Evolutionary conservation across 2,797 vertebrate species (phyloP).

Genomic region (Dermochelys coriacea): DNA sequence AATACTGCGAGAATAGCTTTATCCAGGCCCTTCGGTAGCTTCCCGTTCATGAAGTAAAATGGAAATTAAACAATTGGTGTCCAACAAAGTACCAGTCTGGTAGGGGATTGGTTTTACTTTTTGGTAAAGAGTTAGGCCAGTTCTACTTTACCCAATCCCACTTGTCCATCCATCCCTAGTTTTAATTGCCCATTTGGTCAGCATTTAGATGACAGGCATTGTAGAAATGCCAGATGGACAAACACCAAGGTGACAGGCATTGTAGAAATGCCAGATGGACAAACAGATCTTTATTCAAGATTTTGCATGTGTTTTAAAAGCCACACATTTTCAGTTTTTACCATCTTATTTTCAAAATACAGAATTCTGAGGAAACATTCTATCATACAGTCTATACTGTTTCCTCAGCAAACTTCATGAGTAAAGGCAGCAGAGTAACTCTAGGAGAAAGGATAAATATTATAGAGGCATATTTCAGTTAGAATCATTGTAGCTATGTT

Average conservation of each 20-base stretch:
- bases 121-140: background rate
- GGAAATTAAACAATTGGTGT: conserved; percentile 1
- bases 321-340: conserved; percentile 41
- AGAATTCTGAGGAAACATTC: conserved; percentile 35
- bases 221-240: conserved; percentile 17
- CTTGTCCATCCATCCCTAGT: conserved; percentile 13
- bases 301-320: conserved; percentile 57
- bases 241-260: conserved; percentile 15
- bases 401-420: conserved; percentile 66
- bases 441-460: conserved; percentile 69
- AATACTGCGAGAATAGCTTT: background rate
- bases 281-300: conserved; percentile 10
- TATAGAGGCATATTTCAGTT: conserved; percentile 14
- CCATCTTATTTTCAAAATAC: conserved; percentile 34
- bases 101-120: background rate
- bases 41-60: background rate
- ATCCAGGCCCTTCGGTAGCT: background rate
- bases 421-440: conserved; percentile 67
- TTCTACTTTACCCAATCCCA: background rate
- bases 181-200: background rate
- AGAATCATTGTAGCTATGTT: conserved; percentile 63
- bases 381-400: conserved; percentile 47
- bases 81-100: background rate
- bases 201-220: conserved; percentile 13
- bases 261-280: conserved; percentile 24